Percentiles rank a stretch among this genome's conserved stretches.
Conservation (phyloP, 2,888 invertebrate species). For the Eulithis testata region DNA sequence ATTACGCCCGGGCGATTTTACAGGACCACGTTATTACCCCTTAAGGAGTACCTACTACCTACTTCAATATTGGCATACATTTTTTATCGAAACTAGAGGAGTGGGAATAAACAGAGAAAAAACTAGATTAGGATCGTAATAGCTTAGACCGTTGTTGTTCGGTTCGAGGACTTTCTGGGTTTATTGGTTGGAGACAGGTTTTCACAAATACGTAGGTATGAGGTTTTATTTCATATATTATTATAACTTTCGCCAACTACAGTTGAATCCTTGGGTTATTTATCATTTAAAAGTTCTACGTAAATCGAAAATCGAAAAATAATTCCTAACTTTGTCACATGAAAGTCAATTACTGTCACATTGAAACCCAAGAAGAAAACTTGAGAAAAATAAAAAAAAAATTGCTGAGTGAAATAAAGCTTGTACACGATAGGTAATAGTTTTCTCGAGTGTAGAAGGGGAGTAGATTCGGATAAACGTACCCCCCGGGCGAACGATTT, state of each 20-base stretch:
- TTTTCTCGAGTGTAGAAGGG: slow-evolving; percentile 61
- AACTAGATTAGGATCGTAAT: slow-evolving; percentile 19
- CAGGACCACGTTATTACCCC: slow-evolving; percentile 70
- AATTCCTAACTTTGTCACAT: not conserved
- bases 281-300: not conserved
- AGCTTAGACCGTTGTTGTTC: slow-evolving; percentile 14
- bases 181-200: slow-evolving; percentile 2
- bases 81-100: slow-evolving; percentile 30
- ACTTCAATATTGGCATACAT: slow-evolving; percentile 22
- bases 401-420: slow-evolving; percentile 34
- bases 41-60: slow-evolving; percentile 54
- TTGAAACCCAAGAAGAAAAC: slow-evolving; percentile 3
- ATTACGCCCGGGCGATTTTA: slow-evolving; percentile 71
- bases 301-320: too few relatives aligned
- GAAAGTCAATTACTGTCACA: not conserved
- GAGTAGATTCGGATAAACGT: slow-evolving; percentile 69
- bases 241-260: not conserved
- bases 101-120: slow-evolving; percentile 23
- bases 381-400: slow-evolving; percentile 1
- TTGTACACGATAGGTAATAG: slow-evolving; percentile 62
- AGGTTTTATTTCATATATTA: slow-evolving; percentile 1
- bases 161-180: slow-evolving; percentile 4
- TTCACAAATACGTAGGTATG: slow-evolving; percentile 6
- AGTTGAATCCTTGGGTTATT: not conserved
- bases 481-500: slow-evolving; percentile 79